phyloP scores from a whole-genome alignment of 2,113 vertebrate species.

The Picathartes gymnocephalus region DNA sequence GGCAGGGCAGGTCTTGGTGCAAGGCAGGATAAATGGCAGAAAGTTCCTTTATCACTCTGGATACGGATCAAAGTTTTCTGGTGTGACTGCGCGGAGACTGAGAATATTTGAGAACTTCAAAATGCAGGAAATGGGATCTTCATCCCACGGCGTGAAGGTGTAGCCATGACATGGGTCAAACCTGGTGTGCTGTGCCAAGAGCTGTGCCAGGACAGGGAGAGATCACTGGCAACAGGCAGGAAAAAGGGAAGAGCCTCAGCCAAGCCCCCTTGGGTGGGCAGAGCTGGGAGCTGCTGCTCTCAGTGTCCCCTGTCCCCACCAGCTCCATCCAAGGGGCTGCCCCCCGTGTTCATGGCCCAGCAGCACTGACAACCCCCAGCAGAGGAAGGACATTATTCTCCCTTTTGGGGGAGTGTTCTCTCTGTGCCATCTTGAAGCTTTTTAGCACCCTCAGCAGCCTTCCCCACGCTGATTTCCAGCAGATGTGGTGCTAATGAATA shows the following conservation, averaged over 20 bases:
- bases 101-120: not conserved
- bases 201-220: rapidly evolving
- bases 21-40: not conserved
- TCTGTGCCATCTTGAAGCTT: not conserved
- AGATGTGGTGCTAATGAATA: constrained; percentile 74
- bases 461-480: constrained; percentile 64
- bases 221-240: not conserved
- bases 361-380: rapidly evolving
- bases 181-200: rapidly evolving
- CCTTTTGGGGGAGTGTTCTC: not conserved
- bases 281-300: not conserved
- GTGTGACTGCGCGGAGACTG: not conserved
- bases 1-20: not conserved
- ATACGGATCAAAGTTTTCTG: not conserved
- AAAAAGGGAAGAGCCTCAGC: not conserved
- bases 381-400: not conserved
- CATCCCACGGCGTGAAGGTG: rapidly evolving
- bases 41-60: not conserved
- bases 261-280: not conserved
- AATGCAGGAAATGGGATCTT: not conserved
- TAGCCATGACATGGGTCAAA: rapidly evolving
- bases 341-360: rapidly evolving
- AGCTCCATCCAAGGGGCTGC: rapidly evolving
- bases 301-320: not conserved
- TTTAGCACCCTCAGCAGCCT: constrained; percentile 36